Base-by-base conservation (phyloP, 37 sponge, comb jelly and placozoan genomes). In the Haliclona indistincta region DNA sequence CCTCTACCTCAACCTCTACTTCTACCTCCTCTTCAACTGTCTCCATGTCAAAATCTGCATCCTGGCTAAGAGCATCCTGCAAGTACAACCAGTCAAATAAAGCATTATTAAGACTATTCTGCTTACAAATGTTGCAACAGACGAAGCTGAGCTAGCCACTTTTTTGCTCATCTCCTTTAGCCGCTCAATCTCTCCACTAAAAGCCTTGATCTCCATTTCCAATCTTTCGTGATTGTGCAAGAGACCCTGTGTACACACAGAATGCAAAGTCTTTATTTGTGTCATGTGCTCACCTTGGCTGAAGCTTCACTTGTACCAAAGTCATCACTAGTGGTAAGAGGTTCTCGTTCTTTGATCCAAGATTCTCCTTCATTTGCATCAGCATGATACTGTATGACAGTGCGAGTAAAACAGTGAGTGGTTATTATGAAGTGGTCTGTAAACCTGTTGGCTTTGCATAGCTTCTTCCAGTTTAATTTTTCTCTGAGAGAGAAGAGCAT, bases 351-450 rank as follows among this genome's bases (percentile, higher is more conserved):
- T 43, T 90, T 79, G 74, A 96, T 89, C 97, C 97, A 96, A 32
- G 91, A 83, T 53, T 96, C 97, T 1, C 91, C 77, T 61, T 86
- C 97, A 66, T 93, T 90, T n/a, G 91, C 91, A 80, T 96, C 97
- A 63, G 97, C 87, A 54, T 84, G 90, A 63, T 93, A 96, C 91
- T 94, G 71, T 49, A 20, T 70, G 71, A 25, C 25, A 70, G 25
- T 45, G 22, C 4, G 20, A 33, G 36, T 33, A 22, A 73, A 45
- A 55, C 56, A n/a, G n/a, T 26, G 7, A 73, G 2, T 37, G 15
- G 34, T 8, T 58, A 20, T 58, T 20, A 58, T 20, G 15, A 47
- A 47, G 10, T 10, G 11, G n/a, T 58, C n/a, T 28, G 7, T 20
- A 8, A 7, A 89, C 94, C 83, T 91, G 89, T 62, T 95, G 96